Evolutionary conservation across 2,888 invertebrate genomes (phyloP), one percentile per base, ranked within the genome.

Genomic region (Leistus spinibarbis): DNA sequence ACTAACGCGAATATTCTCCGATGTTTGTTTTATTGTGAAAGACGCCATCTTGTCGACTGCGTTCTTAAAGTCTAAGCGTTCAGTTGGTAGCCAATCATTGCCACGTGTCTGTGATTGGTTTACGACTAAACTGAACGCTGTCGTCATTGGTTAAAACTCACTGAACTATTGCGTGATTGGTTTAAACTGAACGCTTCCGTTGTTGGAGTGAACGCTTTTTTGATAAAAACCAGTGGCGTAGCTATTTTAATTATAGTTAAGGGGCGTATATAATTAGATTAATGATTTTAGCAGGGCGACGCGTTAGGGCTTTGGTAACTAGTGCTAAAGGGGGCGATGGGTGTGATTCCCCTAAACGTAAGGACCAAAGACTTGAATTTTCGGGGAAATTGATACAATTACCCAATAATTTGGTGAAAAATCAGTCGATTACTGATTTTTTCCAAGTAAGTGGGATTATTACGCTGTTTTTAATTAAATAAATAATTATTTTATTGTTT

Each of bases 381-480:
- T 79, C 80, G 24, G 82, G 82, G 17, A 81, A 79, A 73, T 78
- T 82, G 1, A 81, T 76, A 13, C 53, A 76, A 24, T 64, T 69
- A 9, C 74, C 62, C 23, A 77, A 68, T 57, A 74, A 68, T 54
- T 27, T 77, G n/a, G 72, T 54, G 40, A 77, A 76, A 64, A 78
- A 76, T 54, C 77, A 79, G 71, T 77, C 76, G 40, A 80, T 80
- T 20, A 79, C 78, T 13, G 79, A 79, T 57, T 80, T 79, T 67
- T 79, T 80, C 72, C 78, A 79, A 53, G 79, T 79, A 77, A 71
- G 57, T 56, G 0, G 17, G 16, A 19, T 19, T 19, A 40, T 60
- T 60, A 20, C 54, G 3, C 3, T 60, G 1, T 17, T 60, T 10
- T 60, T 57, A 0, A 60, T 60, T 19, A 19, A 60, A 3, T 60